A percentile compares a stretch with the other conserved stretches of the same genome.
Evolutionary conservation across 2,113 vertebrate genomes (phyloP).

Genomic region (Pteronura brasiliensis): DNA sequence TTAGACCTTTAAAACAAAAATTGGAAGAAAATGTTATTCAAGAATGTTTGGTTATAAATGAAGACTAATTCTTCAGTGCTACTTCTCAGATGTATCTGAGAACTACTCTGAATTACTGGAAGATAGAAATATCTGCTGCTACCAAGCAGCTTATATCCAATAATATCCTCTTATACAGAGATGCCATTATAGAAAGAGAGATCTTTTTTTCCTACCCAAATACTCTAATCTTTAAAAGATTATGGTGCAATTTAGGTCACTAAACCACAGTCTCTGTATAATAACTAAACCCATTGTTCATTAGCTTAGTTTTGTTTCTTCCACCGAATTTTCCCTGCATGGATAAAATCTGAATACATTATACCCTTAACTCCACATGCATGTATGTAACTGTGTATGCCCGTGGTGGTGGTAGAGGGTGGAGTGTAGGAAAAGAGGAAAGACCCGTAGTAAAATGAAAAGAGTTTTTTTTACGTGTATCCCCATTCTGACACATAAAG

Average conservation of each 20-base stretch:
- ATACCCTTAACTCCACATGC: not conserved
- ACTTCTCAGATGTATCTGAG: slow-evolving; percentile 44
- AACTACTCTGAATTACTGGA: slow-evolving; percentile 45
- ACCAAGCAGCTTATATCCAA: slow-evolving; percentile 14
- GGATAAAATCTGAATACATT: slow-evolving; percentile 3
- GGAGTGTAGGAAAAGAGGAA: not conserved
- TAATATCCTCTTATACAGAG: slow-evolving; percentile 49
- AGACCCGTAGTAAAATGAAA: not conserved
- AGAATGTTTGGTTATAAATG: slow-evolving; percentile 73
- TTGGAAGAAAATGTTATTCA: slow-evolving; percentile 61
- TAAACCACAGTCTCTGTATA: slow-evolving; percentile 45
- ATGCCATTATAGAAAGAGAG: slow-evolving; percentile 38
- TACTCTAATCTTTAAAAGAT: slow-evolving; percentile 51
- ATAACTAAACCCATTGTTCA: slow-evolving; percentile 32
- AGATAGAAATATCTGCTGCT: slow-evolving; percentile 41
- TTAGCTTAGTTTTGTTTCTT: slow-evolving; percentile 43
- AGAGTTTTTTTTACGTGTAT: not conserved
- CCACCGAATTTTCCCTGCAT: not conserved
- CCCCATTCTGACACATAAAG: not conserved
- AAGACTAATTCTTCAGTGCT: slow-evolving; percentile 43
- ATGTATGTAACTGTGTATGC: not conserved
- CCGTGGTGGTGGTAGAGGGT: not conserved
- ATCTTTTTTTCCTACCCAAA: slow-evolving; percentile 5
- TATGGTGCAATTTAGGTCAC: slow-evolving; percentile 59
- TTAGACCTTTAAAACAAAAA: slow-evolving; percentile 75